Conservation (phyloP, 2,797 vertebrate species). For the Allobates femoralis region DNA sequence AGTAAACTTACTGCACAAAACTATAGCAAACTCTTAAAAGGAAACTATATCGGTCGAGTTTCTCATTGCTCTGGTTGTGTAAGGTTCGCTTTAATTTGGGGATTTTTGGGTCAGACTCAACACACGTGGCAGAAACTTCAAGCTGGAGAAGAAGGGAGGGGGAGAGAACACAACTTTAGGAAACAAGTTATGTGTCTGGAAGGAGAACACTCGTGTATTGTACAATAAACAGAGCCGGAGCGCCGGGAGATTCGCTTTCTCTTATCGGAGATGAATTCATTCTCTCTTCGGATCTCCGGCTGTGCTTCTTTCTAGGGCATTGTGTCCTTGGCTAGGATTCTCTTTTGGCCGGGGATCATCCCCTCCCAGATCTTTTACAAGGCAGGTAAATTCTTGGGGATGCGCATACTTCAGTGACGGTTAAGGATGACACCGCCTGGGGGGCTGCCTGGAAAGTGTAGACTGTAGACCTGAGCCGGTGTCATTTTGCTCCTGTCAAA, state of each 20-base stretch:
- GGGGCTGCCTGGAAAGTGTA: neutral
- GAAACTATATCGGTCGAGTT: neutral
- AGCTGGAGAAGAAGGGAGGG: neutral
- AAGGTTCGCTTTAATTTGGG: neutral
- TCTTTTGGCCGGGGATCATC: neutral
- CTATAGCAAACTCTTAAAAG: neutral
- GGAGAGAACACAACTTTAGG: neutral
- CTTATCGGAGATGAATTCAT: constrained; percentile 3
- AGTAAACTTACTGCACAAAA: neutral
- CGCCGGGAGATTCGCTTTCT: neutral
- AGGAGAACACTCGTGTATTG: constrained; percentile 11
- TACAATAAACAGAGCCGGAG: neutral
- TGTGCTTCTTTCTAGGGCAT: neutral
- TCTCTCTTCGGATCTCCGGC: neutral
- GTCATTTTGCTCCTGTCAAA: neutral
- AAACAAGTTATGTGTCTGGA: constrained; percentile 14
- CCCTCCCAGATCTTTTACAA: neutral
- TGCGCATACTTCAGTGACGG: neutral
- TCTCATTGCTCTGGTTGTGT: neutral
- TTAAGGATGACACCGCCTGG: neutral
- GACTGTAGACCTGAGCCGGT: neutral
- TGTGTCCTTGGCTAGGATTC: neutral
- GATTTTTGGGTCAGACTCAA: constrained; percentile 29
- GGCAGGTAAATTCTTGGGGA: neutral
- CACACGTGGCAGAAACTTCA: constrained; percentile 54